Conservation (phyloP, 2,888 invertebrate genomes). For the Pomacea canaliculata region DNA sequence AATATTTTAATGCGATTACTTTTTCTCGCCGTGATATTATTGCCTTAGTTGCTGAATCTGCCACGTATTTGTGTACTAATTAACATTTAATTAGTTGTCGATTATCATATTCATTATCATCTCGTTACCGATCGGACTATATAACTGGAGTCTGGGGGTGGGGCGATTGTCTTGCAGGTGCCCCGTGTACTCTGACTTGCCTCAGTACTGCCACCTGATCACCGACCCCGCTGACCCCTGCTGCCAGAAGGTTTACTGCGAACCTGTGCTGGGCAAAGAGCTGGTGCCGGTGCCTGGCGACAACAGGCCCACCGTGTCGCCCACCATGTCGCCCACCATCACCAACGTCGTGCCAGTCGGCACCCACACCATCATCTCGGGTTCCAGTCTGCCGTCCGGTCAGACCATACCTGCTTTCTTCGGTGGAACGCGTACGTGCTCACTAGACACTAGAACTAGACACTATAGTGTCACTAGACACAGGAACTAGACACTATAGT, state of each 20-base stretch:
- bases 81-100: no score
- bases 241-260: slow-evolving; percentile 50
- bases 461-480: no score
- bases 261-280: slow-evolving; percentile 32
- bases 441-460: no score
- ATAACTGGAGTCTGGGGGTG: no score
- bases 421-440: slow-evolving; percentile 5
- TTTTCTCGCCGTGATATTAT: no score
- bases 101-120: no score
- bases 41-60: no score
- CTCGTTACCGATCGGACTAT: no score
- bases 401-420: slow-evolving; percentile 21
- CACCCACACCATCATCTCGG: slow-evolving; percentile 45
- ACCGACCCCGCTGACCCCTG: slow-evolving; percentile 46
- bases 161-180: slow-evolving; percentile 37
- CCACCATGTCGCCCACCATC: slow-evolving; percentile 40
- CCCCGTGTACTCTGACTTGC: slow-evolving; percentile 48
- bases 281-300: slow-evolving; percentile 38
- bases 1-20: no score
- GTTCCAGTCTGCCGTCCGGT: slow-evolving; percentile 42
- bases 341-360: slow-evolving; percentile 49
- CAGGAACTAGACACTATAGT: no score
- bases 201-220: slow-evolving; percentile 45
- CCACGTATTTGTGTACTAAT: no score
- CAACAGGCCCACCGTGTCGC: slow-evolving; percentile 35